Percentiles rank a stretch among this genome's conserved stretches.
These are phyloP conservation scores for Rynchops niger DNA, from an alignment of 2,113 vertebrate genomes.

Conservation along the genomic window DNA sequence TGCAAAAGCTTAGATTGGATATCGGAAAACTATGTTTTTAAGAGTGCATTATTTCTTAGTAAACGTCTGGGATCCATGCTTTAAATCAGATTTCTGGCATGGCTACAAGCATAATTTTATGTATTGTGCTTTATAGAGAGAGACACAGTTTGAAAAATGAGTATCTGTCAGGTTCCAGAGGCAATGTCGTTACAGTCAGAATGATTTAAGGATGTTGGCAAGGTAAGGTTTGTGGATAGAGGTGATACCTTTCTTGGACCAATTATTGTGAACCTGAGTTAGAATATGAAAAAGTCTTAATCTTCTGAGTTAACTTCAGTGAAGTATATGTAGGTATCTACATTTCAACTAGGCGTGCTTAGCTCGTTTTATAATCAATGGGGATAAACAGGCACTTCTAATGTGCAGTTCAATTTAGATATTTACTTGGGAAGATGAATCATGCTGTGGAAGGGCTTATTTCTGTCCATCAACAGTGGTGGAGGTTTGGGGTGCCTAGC, in stretches of 20 bases:
- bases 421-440: background rate
- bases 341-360: background rate
- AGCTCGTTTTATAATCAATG: background rate
- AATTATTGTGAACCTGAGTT: background rate
- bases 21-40: background rate
- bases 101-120: background rate
- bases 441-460: constrained; percentile 7
- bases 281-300: background rate
- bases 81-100: background rate
- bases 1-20: background rate
- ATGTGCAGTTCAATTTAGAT: background rate
- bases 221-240: background rate
- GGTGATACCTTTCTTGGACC: background rate
- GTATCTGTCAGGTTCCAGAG: background rate
- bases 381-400: background rate
- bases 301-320: background rate
- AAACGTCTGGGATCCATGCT: background rate
- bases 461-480: constrained; percentile 7
- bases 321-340: background rate
- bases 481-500: background rate
- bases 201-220: background rate
- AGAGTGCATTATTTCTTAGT: background rate
- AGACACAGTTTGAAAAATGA: background rate
- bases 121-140: background rate
- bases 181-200: background rate